A percentile compares a stretch with the other conserved stretches of the same genome.
phyloP scores from a whole-genome alignment of 2,888 invertebrate species.

The Drosophila fulvimacula region DNA sequence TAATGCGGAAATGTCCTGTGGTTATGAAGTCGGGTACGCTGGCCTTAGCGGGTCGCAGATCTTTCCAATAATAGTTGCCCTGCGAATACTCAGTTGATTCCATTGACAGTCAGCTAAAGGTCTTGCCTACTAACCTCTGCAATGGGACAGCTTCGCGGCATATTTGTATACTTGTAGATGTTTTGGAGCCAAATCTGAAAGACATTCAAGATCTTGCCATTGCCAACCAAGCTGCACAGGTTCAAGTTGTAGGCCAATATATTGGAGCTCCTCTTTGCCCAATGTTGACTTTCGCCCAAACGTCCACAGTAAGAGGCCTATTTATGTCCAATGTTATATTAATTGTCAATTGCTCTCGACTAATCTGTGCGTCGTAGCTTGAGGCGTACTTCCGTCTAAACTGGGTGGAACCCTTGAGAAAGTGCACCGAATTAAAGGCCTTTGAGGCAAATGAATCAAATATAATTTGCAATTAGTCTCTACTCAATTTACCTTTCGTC shows the following conservation, averaged over 20 bases:
- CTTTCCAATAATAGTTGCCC: slow-evolving; percentile 21
- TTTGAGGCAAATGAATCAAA: background rate
- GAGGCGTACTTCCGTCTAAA: slow-evolving; percentile 43
- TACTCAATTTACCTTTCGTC: slow-evolving; percentile 28
- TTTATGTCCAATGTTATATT: slow-evolving; percentile 48
- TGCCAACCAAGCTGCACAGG: slow-evolving; percentile 41
- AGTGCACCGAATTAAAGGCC: slow-evolving; percentile 36
- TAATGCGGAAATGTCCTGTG: slow-evolving; percentile 27
- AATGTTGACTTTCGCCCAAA: slow-evolving; percentile 41
- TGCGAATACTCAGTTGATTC: background rate
- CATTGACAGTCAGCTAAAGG: background rate
- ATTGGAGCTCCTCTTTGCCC: slow-evolving; percentile 21
- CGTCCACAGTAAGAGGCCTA: slow-evolving; percentile 31
- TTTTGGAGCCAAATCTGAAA: slow-evolving; percentile 47
- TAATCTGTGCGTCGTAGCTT: slow-evolving; percentile 32
- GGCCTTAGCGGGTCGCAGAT: slow-evolving; percentile 22
- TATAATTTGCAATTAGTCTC: background rate
- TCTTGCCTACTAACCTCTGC: slow-evolving; percentile 16
- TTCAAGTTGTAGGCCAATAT: slow-evolving; percentile 55
- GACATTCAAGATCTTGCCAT: slow-evolving; percentile 25
- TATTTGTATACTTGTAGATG: slow-evolving; percentile 38
- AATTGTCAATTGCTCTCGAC: slow-evolving; percentile 27
- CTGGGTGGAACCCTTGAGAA: slow-evolving; percentile 31
- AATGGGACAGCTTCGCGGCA: slow-evolving; percentile 41
- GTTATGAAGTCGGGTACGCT: slow-evolving; percentile 24